Evolutionary conservation across 2,888 invertebrate species (phyloP).

Genomic region (Drosophila emarginata): DNA sequence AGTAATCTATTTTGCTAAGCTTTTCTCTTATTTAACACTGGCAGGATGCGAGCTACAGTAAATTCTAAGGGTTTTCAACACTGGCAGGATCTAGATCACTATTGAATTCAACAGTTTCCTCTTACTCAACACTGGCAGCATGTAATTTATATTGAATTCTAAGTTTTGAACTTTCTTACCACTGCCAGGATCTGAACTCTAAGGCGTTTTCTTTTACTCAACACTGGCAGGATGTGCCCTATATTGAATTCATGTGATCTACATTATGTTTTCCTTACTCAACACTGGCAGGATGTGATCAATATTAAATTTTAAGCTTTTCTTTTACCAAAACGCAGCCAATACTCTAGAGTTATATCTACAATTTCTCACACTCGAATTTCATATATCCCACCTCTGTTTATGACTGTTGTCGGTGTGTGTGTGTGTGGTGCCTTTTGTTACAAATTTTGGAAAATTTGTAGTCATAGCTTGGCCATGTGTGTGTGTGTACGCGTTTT

Average conservation of each 20-base stretch:
- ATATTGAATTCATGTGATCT: too few species aligned
- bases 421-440: slow-evolving; percentile 23
- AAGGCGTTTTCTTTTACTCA: neutral
- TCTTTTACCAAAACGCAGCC: slow-evolving; percentile 38
- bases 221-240: too few species aligned
- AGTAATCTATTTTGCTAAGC: too few species aligned
- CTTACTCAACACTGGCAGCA: too few species aligned
- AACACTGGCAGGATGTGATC: too few species aligned
- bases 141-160: neutral
- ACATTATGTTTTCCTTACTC: too few species aligned
- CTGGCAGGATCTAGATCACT: neutral
- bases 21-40: too few species aligned
- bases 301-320: neutral
- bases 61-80: too few species aligned
- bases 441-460: slow-evolving; percentile 47
- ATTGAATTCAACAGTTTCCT: neutral
- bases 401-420: slow-evolving; percentile 11
- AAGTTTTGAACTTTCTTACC: neutral
- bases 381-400: neutral
- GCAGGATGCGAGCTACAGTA: too few species aligned
- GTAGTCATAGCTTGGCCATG: slow-evolving; percentile 32
- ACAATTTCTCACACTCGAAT: neutral
- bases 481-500: slow-evolving; percentile 27
- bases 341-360: slow-evolving; percentile 27
- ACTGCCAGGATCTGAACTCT: neutral